Base-by-base conservation (phyloP, 2,888 invertebrate species). In the Amphipyra berbera region DNA sequence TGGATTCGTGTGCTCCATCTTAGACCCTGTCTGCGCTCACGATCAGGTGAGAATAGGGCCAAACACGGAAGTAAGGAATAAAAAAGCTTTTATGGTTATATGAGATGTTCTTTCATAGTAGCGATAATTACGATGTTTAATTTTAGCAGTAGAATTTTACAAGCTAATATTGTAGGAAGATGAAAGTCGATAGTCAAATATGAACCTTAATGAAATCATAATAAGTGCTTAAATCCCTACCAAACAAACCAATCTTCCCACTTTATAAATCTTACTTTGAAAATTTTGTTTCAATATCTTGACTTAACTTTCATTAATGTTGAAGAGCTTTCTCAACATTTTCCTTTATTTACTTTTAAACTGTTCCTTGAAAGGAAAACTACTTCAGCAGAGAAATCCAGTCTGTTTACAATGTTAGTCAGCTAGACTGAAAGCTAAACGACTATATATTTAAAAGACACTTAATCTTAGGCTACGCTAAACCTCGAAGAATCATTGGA, bases 381-480 rank as follows among this genome's bases (percentile, higher is more conserved):
- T 48, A 41, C 21, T 44, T 13, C 2, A 44, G 37, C 30, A 6
- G 6, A 45, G n/a, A 41, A 45, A 49, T 49, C 45, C 6, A 35
- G 15, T 6, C 14, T 35, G 9, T 62, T 15, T 38, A 35, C 35
- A 56, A 53, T 14, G 13, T 61, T 27, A 54, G 37, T 42, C 13
- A 35, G 53, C 21, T 12, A 37, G 9, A 46, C 38, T 48, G 27
- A 27, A 41, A 21, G 12, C 12, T 44, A 33, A 48, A 41, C 8
- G 12, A 27, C 14, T 48, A 38, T 61, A 61, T 48, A n/a, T 40
- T 52, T 21, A 27, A 30, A 38, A 9, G 6, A 6, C 30, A 30
- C 30, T 61, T 62, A 33, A 48, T 56, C 42, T 57, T 14, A 37
- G 48, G 14, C 21, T 38, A 15, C 0, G n/a, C 6, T 21, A 46